phyloP scores from a whole-genome alignment of 2,888 invertebrate species.

The Atherix ibis region DNA sequence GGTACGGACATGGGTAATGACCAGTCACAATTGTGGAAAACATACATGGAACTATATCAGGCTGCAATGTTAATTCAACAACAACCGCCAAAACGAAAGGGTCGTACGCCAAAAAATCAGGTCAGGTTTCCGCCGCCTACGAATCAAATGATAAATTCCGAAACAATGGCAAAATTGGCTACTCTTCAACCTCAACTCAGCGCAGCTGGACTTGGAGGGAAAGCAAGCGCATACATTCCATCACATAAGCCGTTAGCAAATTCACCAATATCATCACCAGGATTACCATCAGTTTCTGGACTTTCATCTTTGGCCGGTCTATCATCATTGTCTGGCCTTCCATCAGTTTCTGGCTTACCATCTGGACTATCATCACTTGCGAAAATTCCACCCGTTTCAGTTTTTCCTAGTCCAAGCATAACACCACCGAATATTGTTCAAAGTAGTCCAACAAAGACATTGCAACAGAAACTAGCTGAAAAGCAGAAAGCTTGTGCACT shows the following conservation, averaged over 20 bases:
- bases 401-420: conserved; percentile 6
- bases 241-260: too few relatives aligned
- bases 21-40: conserved; percentile 13
- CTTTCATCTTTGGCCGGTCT: conserved; percentile 4
- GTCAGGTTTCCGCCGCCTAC: conserved; percentile 5
- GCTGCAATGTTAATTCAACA: conserved; percentile 13
- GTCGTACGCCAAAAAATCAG: conserved; percentile 14
- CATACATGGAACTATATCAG: conserved; percentile 14
- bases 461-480: conserved; percentile 53
- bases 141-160: neutral
- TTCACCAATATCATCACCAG: too few relatives aligned
- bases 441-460: conserved; percentile 43
- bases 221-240: too few relatives aligned
- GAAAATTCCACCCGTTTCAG: neutral
- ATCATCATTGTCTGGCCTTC: neutral
- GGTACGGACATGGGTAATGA: conserved; percentile 14
- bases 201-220: conserved; percentile 1
- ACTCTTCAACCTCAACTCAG: conserved; percentile 1
- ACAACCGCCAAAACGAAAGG: conserved; percentile 13
- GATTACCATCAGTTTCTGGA: too few relatives aligned
- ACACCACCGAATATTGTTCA: conserved; percentile 18
- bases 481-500: conserved; percentile 34
- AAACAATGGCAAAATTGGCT: conserved; percentile 1
- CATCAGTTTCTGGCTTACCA: neutral
- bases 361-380: conserved; percentile 5